phyloP scores from a whole-genome alignment of 2,888 invertebrate species.

The Ctena decussata region DNA sequence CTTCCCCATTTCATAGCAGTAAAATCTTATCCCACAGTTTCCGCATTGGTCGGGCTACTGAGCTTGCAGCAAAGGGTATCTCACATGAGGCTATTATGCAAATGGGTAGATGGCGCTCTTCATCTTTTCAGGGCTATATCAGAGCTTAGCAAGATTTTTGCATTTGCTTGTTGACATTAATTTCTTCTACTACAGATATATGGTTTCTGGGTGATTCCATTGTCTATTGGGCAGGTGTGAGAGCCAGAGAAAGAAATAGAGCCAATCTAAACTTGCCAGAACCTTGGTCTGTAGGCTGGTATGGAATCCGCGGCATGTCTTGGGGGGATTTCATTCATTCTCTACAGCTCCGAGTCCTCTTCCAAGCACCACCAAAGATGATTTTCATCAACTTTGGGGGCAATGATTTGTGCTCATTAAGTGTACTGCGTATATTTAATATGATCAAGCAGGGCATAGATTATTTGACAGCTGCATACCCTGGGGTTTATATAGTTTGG shows the following conservation, averaged over 20 bases:
- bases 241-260: not conserved
- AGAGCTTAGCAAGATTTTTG: not conserved
- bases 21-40: not conserved
- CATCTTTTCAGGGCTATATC: not conserved
- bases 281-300: not conserved
- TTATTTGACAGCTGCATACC: too few species aligned
- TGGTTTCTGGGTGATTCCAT: constrained; percentile 15
- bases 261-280: not conserved
- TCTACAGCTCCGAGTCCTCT: too few species aligned
- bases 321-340: not conserved
- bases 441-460: too few species aligned
- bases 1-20: not conserved
- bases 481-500: too few species aligned
- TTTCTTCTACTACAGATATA: constrained; percentile 1
- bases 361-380: too few species aligned
- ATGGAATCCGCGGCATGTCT: not conserved
- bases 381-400: too few species aligned
- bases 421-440: too few species aligned
- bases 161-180: not conserved
- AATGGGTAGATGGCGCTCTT: not conserved
- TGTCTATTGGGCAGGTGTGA: constrained; percentile 1
- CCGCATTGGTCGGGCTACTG: constrained; percentile 1
- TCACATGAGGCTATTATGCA: not conserved
- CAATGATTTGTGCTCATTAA: too few species aligned
- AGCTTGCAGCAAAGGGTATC: not conserved